Evolutionary conservation across 1,140 invertebrate species (phyloP).

Genomic region (Drosophila micromelanica): DNA sequence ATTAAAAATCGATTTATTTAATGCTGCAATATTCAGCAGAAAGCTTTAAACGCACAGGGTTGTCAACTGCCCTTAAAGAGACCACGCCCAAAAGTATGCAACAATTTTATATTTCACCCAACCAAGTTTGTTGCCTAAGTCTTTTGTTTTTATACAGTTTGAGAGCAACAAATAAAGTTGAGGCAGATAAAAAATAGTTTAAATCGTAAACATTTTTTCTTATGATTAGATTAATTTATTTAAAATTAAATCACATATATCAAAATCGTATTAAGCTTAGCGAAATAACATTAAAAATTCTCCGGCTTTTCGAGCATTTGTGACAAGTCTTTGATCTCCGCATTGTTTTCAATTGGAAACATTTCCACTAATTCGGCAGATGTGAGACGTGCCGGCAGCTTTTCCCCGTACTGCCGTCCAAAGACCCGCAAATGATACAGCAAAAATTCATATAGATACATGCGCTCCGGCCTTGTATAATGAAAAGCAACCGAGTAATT

Average conservation of each 20-base stretch:
- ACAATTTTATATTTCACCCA: background rate
- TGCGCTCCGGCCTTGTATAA: slow-evolving; percentile 58
- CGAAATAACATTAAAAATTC: slow-evolving; percentile 50
- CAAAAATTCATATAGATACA: slow-evolving; percentile 71
- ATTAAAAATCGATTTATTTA: slow-evolving; percentile 5
- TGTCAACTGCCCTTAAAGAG: background rate
- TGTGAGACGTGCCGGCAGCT: slow-evolving; percentile 17
- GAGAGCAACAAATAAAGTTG: background rate
- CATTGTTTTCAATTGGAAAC: slow-evolving; percentile 64
- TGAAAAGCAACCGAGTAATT: slow-evolving; percentile 68
- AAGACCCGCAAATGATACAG: slow-evolving; percentile 51
- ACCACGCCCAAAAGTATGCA: slow-evolving; percentile 36
- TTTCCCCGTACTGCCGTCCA: slow-evolving; percentile 6
- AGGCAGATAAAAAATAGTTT: background rate
- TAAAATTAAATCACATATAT: slow-evolving; percentile 13
- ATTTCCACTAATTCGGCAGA: slow-evolving; percentile 36
- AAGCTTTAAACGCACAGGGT: background rate
- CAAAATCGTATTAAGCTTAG: background rate
- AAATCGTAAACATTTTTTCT: background rate
- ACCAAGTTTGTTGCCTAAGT: slow-evolving; percentile 39
- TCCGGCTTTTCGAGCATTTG: slow-evolving; percentile 60
- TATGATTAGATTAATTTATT: background rate
- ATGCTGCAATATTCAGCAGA: slow-evolving; percentile 5
- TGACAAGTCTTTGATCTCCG: slow-evolving; percentile 45
- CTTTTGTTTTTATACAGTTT: slow-evolving; percentile 34